Evolutionary conservation across 2,113 vertebrate genomes (phyloP).

Genomic region (Perca fluviatilis): DNA sequence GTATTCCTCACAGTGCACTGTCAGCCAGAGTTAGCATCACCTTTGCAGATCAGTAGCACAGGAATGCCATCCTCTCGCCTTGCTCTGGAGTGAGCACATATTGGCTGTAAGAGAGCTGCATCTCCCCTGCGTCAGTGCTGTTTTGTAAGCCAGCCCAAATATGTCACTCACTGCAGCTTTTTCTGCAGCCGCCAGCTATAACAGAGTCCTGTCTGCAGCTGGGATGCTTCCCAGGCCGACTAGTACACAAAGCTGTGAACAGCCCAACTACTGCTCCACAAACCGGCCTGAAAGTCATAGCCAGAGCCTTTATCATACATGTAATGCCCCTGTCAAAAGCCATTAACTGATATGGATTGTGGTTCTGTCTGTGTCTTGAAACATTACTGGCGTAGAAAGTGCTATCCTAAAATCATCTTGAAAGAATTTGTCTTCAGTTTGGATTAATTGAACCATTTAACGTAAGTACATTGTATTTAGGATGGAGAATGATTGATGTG

Average conservation of each 20-base stretch:
- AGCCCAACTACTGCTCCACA: constrained; percentile 15
- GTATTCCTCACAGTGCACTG: constrained; percentile 26
- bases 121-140: constrained; percentile 38
- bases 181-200: constrained; percentile 67
- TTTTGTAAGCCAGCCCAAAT: constrained; percentile 62
- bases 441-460: neutral
- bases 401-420: neutral
- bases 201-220: constrained; percentile 50
- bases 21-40: constrained; percentile 57
- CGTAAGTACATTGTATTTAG: neutral
- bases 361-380: constrained; percentile 2
- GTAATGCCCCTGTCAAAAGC: constrained; percentile 21
- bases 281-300: constrained; percentile 18
- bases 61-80: constrained; percentile 24
- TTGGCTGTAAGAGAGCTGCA: constrained; percentile 54
- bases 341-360: neutral
- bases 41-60: constrained; percentile 59
- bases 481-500: constrained; percentile 19
- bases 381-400: neutral
- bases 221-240: constrained; percentile 39
- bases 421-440: constrained; percentile 1
- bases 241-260: constrained; percentile 46
- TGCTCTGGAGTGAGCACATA: constrained; percentile 39
- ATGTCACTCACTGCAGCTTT: constrained; percentile 72
- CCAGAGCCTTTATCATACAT: constrained; percentile 6